phyloP scores from a whole-genome alignment of 2,113 vertebrate genomes.

The Pluvianellus socialis region DNA sequence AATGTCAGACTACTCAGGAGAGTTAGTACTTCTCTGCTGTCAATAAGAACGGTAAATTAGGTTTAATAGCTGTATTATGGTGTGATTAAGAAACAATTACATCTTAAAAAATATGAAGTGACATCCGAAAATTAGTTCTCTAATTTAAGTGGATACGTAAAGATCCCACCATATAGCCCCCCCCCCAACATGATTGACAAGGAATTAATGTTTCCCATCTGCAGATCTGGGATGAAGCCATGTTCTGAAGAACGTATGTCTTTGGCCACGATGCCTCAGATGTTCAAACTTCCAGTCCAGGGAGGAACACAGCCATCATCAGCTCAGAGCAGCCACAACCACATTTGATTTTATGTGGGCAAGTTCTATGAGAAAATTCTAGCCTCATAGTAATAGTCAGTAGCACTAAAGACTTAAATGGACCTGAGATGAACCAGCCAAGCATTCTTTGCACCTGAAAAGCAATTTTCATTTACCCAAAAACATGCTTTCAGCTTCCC shows the following conservation, averaged over 20 bases:
- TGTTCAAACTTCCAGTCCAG: not conserved
- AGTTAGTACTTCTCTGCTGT: not conserved
- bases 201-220: not conserved
- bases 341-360: not conserved
- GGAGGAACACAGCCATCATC: not conserved
- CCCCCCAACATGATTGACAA: not conserved
- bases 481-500: not conserved
- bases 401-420: not conserved
- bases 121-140: not conserved
- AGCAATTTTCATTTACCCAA: not conserved
- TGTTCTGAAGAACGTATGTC: not conserved
- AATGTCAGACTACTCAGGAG: not conserved
- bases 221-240: not conserved
- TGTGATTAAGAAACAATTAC: not conserved
- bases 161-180: not conserved
- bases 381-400: not conserved
- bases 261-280: not conserved
- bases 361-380: not conserved
- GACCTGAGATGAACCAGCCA: not conserved
- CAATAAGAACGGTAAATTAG: not conserved
- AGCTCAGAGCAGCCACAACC: not conserved
- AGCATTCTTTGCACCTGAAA: not conserved
- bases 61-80: not conserved
- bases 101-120: not conserved
- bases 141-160: not conserved